Percentiles rank a stretch among this genome's conserved stretches.
phyloP scores from a whole-genome alignment of 2,113 vertebrate genomes.

The Psittacula cyanocephala region DNA sequence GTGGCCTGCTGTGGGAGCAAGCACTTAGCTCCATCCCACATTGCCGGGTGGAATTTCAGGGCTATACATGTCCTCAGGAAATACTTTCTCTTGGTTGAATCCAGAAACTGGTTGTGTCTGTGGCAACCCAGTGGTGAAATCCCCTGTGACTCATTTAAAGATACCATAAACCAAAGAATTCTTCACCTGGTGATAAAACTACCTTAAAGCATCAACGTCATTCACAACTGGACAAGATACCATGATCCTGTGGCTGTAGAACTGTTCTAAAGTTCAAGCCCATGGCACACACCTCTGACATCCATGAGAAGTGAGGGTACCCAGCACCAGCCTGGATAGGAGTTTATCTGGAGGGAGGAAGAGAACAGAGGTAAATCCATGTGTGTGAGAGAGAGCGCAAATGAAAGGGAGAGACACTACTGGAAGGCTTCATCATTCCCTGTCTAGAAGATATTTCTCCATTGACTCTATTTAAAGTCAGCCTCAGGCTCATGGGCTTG shows the following conservation, averaged over 20 bases:
- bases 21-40: background rate
- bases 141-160: background rate
- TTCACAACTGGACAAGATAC: background rate
- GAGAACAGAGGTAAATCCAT: background rate
- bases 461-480: constrained; percentile 65
- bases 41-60: background rate
- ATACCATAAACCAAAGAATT: background rate
- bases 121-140: background rate
- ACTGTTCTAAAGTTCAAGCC: background rate
- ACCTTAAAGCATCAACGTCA: background rate
- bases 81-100: background rate
- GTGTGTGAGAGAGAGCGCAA: background rate
- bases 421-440: constrained; percentile 35
- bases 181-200: background rate
- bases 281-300: background rate
- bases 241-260: background rate
- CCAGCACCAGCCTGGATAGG: background rate
- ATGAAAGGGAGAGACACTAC: background rate
- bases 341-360: background rate
- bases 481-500: constrained; percentile 44
- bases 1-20: background rate
- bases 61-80: background rate
- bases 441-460: constrained; percentile 65
- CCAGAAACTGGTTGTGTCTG: background rate
- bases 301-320: background rate